A percentile compares a stretch with the other conserved stretches of the same genome.
Conservation (phyloP, 2,113 vertebrate species). For the Choloepus hoffmanni region DNA sequence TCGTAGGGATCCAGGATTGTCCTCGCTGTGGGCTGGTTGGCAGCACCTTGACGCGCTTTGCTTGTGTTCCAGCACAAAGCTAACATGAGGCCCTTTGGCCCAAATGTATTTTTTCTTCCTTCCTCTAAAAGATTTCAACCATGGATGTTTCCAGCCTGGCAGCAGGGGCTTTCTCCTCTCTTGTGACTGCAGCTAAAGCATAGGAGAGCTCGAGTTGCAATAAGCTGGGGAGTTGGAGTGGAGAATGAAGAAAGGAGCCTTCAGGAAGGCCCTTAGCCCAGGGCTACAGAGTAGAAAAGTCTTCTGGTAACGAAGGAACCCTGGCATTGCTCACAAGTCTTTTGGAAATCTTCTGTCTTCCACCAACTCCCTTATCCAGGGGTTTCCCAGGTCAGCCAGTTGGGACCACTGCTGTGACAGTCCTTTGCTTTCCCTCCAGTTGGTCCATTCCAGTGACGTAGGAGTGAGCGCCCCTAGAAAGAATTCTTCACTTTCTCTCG, state of each 20-base stretch:
- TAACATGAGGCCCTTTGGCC: rapidly evolving
- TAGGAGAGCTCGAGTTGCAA: rapidly evolving
- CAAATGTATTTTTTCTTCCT: not conserved
- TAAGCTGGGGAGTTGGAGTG: rapidly evolving
- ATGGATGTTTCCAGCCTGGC: rapidly evolving
- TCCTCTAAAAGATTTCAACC: not conserved
- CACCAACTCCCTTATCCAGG: not conserved
- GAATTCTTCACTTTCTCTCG: not conserved
- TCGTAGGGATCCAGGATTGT: too few relatives aligned
- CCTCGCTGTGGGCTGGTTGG: not conserved
- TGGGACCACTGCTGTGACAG: not conserved
- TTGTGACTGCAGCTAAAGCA: too few relatives aligned
- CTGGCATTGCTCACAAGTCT: rapidly evolving
- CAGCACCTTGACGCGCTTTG: rapidly evolving
- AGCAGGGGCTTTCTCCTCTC: not conserved
- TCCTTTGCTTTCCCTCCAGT: not conserved
- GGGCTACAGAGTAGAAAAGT: rapidly evolving
- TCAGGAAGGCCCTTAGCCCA: rapidly evolving
- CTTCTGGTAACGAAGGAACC: not conserved
- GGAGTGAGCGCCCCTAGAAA: not conserved
- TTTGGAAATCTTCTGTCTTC: not conserved
- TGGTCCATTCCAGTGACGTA: rapidly evolving
- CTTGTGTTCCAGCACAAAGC: rapidly evolving
- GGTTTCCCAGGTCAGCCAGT: not conserved
- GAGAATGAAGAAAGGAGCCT: not conserved